phyloP scores from a whole-genome alignment of 1,140 invertebrate genomes.

The Zaprionus nigranus region DNA sequence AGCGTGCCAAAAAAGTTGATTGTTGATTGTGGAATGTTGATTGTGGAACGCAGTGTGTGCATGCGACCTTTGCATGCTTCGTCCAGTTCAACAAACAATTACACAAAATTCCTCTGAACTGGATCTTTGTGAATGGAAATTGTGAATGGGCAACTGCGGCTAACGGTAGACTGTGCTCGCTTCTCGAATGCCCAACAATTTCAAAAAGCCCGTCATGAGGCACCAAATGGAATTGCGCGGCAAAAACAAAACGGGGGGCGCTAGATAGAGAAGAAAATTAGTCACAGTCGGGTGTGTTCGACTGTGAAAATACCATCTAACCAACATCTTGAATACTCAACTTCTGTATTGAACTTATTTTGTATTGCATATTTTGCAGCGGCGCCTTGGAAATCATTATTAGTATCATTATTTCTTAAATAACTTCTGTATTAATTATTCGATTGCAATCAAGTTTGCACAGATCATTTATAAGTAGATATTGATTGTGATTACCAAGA shows the following conservation, averaged over 20 bases:
- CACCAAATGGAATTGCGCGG: slow-evolving; percentile 46
- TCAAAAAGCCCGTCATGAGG: slow-evolving; percentile 25
- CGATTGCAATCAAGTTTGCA: no score
- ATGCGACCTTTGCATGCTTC: neutral
- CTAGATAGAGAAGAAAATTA: neutral
- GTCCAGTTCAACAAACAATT: slow-evolving; percentile 39
- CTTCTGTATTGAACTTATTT: no score
- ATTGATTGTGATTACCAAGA: no score
- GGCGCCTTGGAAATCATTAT: no score
- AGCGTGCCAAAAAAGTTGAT: slow-evolving; percentile 16
- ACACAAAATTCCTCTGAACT: slow-evolving; percentile 35
- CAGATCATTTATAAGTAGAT: no score
- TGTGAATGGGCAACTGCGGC: neutral
- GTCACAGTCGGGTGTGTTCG: no score
- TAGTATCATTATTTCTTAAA: no score
- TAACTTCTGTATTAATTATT: no score
- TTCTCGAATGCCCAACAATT: slow-evolving; percentile 29
- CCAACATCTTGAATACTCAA: no score
- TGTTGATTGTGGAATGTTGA: slow-evolving; percentile 51
- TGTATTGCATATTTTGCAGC: no score
- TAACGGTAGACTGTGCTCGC: slow-evolving; percentile 4
- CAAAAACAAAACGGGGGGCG: slow-evolving; percentile 1
- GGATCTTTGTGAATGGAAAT: neutral
- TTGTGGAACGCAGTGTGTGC: slow-evolving; percentile 38
- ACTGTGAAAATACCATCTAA: no score